Evolutionary conservation across 2,113 vertebrate genomes (phyloP).

Genomic region (Chinchilla lanigera): DNA sequence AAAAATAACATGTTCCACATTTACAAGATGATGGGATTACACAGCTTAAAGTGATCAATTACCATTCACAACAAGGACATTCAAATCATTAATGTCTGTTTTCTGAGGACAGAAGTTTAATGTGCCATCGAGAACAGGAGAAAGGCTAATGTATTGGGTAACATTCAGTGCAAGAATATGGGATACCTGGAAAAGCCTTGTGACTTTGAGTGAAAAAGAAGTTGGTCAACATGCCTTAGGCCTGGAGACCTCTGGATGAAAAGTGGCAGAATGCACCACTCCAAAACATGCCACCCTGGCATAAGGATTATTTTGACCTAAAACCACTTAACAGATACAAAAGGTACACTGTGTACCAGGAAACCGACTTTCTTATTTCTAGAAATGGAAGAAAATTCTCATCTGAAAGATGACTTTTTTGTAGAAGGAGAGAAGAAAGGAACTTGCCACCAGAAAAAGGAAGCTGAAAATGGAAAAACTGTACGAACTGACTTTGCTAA

Average conservation of each 20-base stretch:
- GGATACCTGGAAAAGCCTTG: neutral
- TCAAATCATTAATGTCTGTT: neutral
- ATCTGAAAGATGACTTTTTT: neutral
- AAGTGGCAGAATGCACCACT: neutral
- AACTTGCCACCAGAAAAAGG: neutral
- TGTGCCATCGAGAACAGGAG: neutral
- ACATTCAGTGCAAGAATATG: neutral
- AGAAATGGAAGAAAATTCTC: neutral
- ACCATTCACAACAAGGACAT: slow-evolving; percentile 20
- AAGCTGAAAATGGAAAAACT: neutral
- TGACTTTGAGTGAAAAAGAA: neutral
- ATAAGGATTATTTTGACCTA: neutral
- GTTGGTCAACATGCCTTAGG: neutral
- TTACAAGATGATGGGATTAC: slow-evolving; percentile 26
- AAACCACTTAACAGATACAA: neutral
- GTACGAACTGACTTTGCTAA: neutral
- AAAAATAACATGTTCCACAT: slow-evolving; percentile 28
- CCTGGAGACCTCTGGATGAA: rapidly evolving
- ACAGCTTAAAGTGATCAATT: slow-evolving; percentile 35
- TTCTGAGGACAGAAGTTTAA: slow-evolving; percentile 39
- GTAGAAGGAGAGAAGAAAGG: neutral
- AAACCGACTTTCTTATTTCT: neutral
- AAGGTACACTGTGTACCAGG: neutral
- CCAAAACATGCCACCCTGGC: neutral
- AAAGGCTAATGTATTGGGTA: neutral